Conservation (phyloP, 2,113 vertebrate species). For the Casuarius casuarius region DNA sequence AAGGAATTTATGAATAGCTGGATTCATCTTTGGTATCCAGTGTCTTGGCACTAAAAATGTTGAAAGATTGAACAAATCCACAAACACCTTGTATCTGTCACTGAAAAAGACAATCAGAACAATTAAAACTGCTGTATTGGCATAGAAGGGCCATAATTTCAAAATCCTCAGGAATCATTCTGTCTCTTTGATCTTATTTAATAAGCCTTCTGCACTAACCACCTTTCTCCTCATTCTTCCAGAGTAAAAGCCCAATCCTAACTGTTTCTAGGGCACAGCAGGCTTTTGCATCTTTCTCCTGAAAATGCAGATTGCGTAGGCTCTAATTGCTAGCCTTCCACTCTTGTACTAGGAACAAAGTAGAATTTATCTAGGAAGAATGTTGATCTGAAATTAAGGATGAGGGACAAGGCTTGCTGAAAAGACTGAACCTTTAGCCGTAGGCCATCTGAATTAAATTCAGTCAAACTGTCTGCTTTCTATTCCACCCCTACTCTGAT, state of each 20-base stretch:
- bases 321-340: neutral
- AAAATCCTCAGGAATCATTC: neutral
- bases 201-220: neutral
- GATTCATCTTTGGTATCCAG: constrained; percentile 95
- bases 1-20: constrained; percentile 89
- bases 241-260: neutral
- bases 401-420: neutral
- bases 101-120: constrained; percentile 73
- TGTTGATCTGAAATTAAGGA: neutral
- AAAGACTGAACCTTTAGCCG: neutral
- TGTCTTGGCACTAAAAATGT: constrained; percentile 90
- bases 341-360: neutral
- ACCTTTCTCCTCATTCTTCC: neutral
- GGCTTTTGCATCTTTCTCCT: neutral
- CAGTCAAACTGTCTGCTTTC: neutral
- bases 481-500: rapidly evolving
- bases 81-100: constrained; percentile 98
- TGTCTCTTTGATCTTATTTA: neutral
- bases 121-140: neutral
- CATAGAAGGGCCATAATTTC: neutral
- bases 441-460: neutral
- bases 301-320: neutral
- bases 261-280: neutral
- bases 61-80: constrained; percentile 97
- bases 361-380: neutral